Base-by-base conservation (phyloP, 2,113 vertebrate genomes). In the Trinectes maculatus region DNA sequence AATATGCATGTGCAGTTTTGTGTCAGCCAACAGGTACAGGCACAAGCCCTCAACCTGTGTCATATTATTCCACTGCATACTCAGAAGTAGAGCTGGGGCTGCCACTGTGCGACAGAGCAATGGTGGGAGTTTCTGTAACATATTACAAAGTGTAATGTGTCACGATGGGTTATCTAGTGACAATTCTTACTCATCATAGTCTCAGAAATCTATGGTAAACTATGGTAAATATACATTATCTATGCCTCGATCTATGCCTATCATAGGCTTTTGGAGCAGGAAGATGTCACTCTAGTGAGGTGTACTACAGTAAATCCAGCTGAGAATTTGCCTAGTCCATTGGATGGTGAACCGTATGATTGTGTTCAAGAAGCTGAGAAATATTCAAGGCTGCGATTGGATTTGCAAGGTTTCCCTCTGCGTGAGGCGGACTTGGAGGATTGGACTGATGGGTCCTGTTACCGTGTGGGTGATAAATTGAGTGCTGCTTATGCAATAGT, bases 161-260 rank as follows among this genome's bases (percentile, higher is more conserved):
- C 3, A 60, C 28, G 0, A 53, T 52, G 61, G 36, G 61, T 16
- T 64, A 64, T 4, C 34, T 39, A n/a, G 19, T 66, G 3, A 61
- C 42, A 8, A 61, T 48, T 25, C 8, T 47, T 1, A 53, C 47
- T 3, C 48, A 64, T 7, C 61, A 53, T n/a, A 64, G 61, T n/a
- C 33, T 64, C 9, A 29, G 47, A 31, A 64, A 52, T 31, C 61
- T 64, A 15, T 12, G n/a, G n/a, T 64, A 25, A 64, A 53, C 1
- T 31, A 42, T 53, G 61, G 40, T 19, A 18, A 43, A 43, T 43
- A 43, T 18, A 43, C 18, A 19, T 43, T 43, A 18, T 19, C 40
- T 21, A 43, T 21, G 40, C 3, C 8, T 11, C 19, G 18, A 3
- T 43, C 6, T 19, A 18, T 9, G 40, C 19, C 40, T 21, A 43